These are phyloP conservation scores for Chelonia mydas DNA, from an alignment of 2,797 vertebrate genomes.

Conservation along the genomic window DNA sequence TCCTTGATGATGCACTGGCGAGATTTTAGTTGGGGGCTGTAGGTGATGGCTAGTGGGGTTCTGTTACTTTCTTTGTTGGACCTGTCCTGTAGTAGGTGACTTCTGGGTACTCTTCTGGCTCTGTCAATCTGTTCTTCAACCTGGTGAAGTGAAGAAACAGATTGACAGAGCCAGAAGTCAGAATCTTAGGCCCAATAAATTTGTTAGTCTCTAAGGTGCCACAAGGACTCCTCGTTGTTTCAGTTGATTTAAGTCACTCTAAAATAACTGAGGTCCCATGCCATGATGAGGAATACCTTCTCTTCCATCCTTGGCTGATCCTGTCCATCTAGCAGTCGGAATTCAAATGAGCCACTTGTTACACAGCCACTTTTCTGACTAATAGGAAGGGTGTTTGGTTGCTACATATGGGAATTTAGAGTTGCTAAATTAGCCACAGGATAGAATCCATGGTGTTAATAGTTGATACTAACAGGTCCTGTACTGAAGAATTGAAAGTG, in stretches of 20 bases:
- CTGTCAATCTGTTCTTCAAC: too few relatives aligned
- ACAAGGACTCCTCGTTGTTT: too few relatives aligned
- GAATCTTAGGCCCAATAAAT: too few relatives aligned
- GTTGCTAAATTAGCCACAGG: neutral
- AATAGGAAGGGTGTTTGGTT: neutral
- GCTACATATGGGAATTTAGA: neutral
- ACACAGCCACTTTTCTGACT: neutral
- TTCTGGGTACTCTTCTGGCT: too few relatives aligned
- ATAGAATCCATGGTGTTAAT: neutral
- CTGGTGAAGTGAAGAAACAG: too few relatives aligned
- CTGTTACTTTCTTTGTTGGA: too few relatives aligned
- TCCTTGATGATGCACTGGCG: too few relatives aligned
- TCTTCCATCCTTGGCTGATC: neutral
- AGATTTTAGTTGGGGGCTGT: too few relatives aligned
- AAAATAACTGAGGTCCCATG: neutral
- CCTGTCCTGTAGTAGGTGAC: too few relatives aligned
- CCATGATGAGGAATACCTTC: neutral
- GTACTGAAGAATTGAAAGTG: neutral
- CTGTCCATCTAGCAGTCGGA: neutral
- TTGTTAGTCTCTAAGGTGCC: too few relatives aligned
- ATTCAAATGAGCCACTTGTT: neutral
- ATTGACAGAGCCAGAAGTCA: too few relatives aligned
- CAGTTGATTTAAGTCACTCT: neutral
- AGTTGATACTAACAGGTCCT: neutral
- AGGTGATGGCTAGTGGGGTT: too few relatives aligned